Evolutionary conservation across 2,888 invertebrate genomes (phyloP).

Genomic region (Eudemis profundana): DNA sequence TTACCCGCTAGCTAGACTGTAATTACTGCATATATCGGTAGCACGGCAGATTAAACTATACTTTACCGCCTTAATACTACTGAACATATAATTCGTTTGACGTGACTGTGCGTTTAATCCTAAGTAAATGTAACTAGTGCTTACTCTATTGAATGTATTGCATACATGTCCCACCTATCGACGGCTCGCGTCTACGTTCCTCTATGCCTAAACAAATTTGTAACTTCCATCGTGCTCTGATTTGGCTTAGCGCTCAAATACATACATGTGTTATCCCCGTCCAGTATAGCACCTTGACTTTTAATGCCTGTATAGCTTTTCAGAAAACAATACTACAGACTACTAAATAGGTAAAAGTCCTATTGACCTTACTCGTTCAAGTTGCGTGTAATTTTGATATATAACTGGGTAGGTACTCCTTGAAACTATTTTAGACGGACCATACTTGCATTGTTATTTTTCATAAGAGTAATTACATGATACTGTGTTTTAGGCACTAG

Average conservation of each 20-base stretch:
- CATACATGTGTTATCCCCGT: conserved; percentile 60
- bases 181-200: conserved; percentile 62
- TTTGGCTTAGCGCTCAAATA: conserved; percentile 63
- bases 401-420: too few relatives aligned
- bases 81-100: conserved; percentile 24
- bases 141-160: conserved; percentile 64
- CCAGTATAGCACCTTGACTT: conserved; percentile 43
- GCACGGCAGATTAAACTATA: not conserved
- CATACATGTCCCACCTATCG: conserved; percentile 80
- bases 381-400: too few relatives aligned
- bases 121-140: conserved; percentile 26
- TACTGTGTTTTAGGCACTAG: too few relatives aligned
- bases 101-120: conserved; percentile 32
- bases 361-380: too few relatives aligned
- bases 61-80: conserved; percentile 2
- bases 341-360: too few relatives aligned
- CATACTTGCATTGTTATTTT: too few relatives aligned
- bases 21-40: not conserved
- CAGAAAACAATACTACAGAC: too few relatives aligned
- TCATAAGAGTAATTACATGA: not conserved
- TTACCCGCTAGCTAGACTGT: not conserved
- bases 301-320: not conserved
- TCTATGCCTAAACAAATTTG: conserved; percentile 79
- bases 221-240: conserved; percentile 85
- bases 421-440: too few relatives aligned